phyloP scores from a whole-genome alignment of 2,888 invertebrate genomes.

The Acanthosepion pharaonis region DNA sequence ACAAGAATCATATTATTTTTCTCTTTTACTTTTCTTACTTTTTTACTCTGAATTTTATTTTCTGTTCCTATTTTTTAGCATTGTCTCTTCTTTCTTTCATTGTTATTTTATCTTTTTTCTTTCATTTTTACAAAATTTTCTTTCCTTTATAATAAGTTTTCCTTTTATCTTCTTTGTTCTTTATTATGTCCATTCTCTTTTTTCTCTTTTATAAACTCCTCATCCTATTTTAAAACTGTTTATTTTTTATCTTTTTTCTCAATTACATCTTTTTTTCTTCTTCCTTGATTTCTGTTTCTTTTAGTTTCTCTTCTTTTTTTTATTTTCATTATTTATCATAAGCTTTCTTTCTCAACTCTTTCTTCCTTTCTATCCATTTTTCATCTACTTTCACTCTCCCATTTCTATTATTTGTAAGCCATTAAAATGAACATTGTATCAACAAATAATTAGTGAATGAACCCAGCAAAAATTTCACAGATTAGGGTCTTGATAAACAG shows the following conservation, averaged over 20 bases:
- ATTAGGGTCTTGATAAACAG: background rate
- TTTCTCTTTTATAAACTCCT: background rate
- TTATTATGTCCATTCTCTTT: background rate
- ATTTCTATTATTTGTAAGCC: background rate
- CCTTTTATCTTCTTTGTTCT: background rate
- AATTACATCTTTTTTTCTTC: background rate
- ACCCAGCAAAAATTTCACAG: background rate
- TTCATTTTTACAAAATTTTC: too few species aligned
- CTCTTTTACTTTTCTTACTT: too few species aligned
- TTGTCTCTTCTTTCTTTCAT: too few species aligned
- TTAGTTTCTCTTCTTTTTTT: rapidly evolving
- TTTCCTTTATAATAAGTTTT: background rate
- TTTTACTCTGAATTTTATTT: too few species aligned
- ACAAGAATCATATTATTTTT: too few species aligned
- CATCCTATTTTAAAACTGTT: background rate
- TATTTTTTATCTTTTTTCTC: background rate
- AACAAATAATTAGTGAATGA: background rate
- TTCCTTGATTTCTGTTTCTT: background rate
- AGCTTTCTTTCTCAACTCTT: background rate
- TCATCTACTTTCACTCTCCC: background rate
- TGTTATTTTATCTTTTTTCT: too few species aligned
- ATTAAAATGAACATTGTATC: background rate
- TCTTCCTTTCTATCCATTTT: background rate
- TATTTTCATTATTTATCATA: background rate
- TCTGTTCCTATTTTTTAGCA: too few species aligned